A percentile compares a stretch with the other conserved stretches of the same genome.
These are phyloP conservation scores for Holcopasites calliopsidis DNA, from an alignment of 1,140 invertebrate species.

Conservation along the genomic window DNA sequence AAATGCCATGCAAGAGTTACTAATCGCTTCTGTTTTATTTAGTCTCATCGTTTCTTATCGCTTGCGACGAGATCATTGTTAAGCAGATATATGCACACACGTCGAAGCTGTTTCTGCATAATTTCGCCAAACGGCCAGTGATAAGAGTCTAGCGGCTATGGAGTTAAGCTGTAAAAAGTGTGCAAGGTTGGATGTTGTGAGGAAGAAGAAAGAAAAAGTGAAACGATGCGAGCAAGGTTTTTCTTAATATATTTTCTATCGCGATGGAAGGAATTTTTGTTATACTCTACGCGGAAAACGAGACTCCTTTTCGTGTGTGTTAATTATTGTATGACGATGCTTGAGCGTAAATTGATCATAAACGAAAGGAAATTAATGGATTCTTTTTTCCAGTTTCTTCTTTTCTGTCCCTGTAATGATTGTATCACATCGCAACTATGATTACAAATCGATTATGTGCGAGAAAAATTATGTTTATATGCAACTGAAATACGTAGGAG, in stretches of 20 bases:
- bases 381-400: neutral
- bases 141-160: neutral
- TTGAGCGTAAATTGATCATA: neutral
- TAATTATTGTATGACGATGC: neutral
- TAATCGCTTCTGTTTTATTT: neutral
- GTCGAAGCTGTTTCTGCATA: neutral
- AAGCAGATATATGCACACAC: neutral
- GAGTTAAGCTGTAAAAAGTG: neutral
- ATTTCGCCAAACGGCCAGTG: conserved; percentile 22
- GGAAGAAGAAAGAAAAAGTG: neutral
- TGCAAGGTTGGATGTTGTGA: neutral
- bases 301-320: neutral
- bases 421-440: neutral
- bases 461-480: conserved; percentile 21
- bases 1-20: conserved; percentile 5
- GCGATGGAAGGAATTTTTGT: neutral
- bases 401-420: neutral
- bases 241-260: conserved; percentile 2
- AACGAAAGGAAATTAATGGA: neutral
- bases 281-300: neutral
- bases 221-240: neutral
- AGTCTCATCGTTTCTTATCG: neutral
- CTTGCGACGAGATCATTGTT: neutral
- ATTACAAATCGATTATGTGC: neutral
- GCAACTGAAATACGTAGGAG: neutral